Evolutionary conservation across 2,888 invertebrate genomes (phyloP).

Genomic region (Amiota minor): DNA sequence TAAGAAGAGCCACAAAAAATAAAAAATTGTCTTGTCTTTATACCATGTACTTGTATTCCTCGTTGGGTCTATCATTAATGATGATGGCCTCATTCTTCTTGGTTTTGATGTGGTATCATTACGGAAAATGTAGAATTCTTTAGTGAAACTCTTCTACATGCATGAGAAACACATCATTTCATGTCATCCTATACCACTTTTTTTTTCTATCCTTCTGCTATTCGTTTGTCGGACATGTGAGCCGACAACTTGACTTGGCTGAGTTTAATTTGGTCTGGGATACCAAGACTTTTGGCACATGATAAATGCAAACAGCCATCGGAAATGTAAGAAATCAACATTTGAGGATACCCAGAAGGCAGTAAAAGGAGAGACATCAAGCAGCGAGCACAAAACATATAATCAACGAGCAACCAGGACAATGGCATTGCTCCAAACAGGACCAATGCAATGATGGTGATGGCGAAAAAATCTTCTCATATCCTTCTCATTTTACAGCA

Average conservation of each 20-base stretch:
- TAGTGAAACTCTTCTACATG: too few species aligned
- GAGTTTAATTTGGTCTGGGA: background rate
- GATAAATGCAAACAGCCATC: conserved; percentile 24
- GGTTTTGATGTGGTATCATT: too few species aligned
- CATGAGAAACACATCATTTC: too few species aligned
- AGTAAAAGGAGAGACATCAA: background rate
- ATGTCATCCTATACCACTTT: too few species aligned
- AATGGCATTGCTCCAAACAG: conserved; percentile 13
- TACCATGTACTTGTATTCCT: too few species aligned
- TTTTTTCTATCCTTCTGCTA: too few species aligned
- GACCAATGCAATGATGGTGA: background rate
- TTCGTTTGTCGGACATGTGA: too few species aligned
- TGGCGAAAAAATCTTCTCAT: background rate
- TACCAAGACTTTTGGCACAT: conserved; percentile 4
- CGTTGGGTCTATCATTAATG: too few species aligned
- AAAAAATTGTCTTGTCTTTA: too few species aligned
- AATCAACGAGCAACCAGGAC: conserved; percentile 10
- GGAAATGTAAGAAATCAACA: conserved; percentile 22
- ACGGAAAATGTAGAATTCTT: too few species aligned
- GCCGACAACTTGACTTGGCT: background rate
- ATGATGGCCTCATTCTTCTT: too few species aligned
- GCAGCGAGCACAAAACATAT: background rate
- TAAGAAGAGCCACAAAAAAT: too few species aligned
- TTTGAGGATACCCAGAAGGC: conserved; percentile 8
- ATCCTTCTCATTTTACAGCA: background rate